Base-by-base conservation (phyloP, 2,888 invertebrate genomes). In the Dicranocentrus wangi region DNA sequence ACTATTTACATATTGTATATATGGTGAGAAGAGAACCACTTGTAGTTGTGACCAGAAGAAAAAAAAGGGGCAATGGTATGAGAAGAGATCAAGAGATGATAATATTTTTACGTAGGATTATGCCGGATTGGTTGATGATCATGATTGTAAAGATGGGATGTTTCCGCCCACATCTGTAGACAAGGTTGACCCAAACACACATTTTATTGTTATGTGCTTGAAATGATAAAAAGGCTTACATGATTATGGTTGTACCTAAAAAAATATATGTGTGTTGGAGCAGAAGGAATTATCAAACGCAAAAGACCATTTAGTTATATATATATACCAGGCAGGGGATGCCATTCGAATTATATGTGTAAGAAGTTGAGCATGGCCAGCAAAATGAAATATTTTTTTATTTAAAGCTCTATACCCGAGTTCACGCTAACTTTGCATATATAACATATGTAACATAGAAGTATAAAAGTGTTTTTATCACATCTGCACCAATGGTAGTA, bases 121-220 rank as follows among this genome's bases (percentile, higher is more conserved):
- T 71, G 71, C 72, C 66, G 82, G 82, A 83, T 83, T 83, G 83
- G 83, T 83, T 81, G 83, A 77, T 76, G 80, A 81, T 80, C 76
- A 83, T 83, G 83, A 83, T 76, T 76, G 71, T 82, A 70, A 77
- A 83, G 83, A 83, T 81, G 81, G 77, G 72, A 61, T 80, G 81
- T 82, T 82, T 77, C 83, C 85, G 85, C 85, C 85, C 85, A 85
- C 83, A 82, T 82, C 79, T 70, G 82, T 72, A 78, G 73, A 73
- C 79, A 81, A 81, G 82, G 78, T 82, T 84, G 84, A 82, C 81
- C 84, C 80, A 84, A 81, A 79, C 81, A 78, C 82, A 85, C 83
- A 85, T 83, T 83, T 85, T 83, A 85, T 85, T 82, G 83, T 83
- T 84, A 75, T 72, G 69, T 81, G 66, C 82, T 82, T 71, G 75